Evolutionary conservation across 2,888 invertebrate genomes (phyloP).

Genomic region (Macrophya alboannulata): DNA sequence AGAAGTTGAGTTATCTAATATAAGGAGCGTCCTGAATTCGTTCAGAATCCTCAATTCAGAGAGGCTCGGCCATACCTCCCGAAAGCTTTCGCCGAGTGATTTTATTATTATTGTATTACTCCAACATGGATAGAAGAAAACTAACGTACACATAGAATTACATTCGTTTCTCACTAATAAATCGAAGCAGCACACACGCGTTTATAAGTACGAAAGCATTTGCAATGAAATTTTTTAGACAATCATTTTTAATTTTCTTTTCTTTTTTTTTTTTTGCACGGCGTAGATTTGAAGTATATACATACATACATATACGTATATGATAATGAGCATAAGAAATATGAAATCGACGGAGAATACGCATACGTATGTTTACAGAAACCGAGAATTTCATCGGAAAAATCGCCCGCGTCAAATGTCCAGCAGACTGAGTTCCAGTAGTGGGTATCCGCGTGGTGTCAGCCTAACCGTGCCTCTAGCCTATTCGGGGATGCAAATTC

Average conservation of each 20-base stretch:
- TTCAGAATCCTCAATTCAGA: conserved; percentile 2
- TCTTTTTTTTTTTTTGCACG: too few relatives aligned
- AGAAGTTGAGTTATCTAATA: conserved; percentile 15
- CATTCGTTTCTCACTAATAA: background rate
- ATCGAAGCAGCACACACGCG: background rate
- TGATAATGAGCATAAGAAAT: background rate
- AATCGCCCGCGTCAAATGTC: conserved; percentile 39
- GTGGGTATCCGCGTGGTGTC: conserved; percentile 43
- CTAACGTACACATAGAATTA: background rate
- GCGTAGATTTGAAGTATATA: too few relatives aligned
- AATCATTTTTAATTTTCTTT: background rate
- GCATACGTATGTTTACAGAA: background rate
- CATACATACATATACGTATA: background rate
- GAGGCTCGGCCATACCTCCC: background rate
- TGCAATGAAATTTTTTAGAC: background rate
- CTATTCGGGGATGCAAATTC: conserved; percentile 30
- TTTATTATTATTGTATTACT: background rate
- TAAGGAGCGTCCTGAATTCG: background rate
- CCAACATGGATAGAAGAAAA: background rate
- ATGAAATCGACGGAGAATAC: background rate
- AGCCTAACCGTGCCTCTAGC: conserved; percentile 34
- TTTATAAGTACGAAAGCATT: background rate
- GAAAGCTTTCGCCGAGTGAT: background rate
- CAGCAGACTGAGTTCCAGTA: conserved; percentile 31
- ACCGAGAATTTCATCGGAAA: conserved; percentile 35